Percentiles rank a stretch among this genome's conserved stretches.
phyloP scores from a whole-genome alignment of 2,888 invertebrate genomes.

The Calameuta filiformis region DNA sequence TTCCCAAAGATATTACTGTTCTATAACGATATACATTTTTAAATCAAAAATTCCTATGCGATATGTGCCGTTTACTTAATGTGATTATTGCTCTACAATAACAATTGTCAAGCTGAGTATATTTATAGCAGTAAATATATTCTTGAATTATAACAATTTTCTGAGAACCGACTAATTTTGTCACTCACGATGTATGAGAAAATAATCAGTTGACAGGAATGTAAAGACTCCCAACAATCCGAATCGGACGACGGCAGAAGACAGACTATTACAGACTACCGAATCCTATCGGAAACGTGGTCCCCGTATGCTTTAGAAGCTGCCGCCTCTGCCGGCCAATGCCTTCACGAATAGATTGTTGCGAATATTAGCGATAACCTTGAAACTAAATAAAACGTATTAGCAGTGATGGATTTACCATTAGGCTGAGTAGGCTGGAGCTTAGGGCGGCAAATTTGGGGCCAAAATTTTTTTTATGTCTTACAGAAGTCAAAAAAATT shows the following conservation, averaged over 20 bases:
- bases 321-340: background rate
- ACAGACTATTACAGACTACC: background rate
- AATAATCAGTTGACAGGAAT: background rate
- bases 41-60: background rate
- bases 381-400: background rate
- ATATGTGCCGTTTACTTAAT: background rate
- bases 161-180: background rate
- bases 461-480: too few relatives aligned
- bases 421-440: too few relatives aligned
- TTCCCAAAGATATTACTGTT: background rate
- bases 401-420: too few relatives aligned
- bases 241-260: background rate
- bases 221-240: background rate
- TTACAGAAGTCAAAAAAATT: too few relatives aligned
- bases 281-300: background rate
- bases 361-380: background rate
- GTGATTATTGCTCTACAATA: background rate
- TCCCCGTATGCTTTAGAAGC: background rate
- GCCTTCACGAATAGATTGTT: background rate
- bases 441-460: too few relatives aligned
- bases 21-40: background rate
- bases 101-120: background rate
- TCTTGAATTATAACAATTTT: background rate
- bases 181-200: background rate
- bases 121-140: background rate